Conservation (phyloP, 2,797 vertebrate genomes). For the Lagocephalus sceleratus region DNA sequence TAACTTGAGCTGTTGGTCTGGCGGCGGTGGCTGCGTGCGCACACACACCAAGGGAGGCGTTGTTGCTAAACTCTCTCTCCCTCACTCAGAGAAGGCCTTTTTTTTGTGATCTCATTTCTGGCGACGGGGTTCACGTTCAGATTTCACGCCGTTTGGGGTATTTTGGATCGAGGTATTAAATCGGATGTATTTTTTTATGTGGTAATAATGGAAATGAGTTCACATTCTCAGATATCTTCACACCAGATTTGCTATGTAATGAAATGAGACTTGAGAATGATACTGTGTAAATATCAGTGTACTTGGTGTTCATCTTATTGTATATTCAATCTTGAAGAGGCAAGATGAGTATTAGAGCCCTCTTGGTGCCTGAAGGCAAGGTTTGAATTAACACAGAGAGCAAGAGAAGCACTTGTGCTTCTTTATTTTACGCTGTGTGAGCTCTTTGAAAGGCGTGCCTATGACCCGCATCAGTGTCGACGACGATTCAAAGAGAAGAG, state of each 20-base stretch:
- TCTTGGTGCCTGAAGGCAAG: slow-evolving; percentile 9
- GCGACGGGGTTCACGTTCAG: slow-evolving; percentile 13
- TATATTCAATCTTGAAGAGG: slow-evolving; percentile 32
- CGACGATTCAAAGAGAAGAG: slow-evolving; percentile 4
- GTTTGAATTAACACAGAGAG: slow-evolving; percentile 13
- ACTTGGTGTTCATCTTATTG: slow-evolving; percentile 35
- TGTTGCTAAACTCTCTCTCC: slow-evolving; percentile 3
- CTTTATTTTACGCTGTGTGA: too few relatives aligned
- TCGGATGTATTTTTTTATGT: slow-evolving; percentile 63
- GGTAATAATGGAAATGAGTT: slow-evolving; percentile 14
- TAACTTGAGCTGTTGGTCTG: slow-evolving; percentile 6
- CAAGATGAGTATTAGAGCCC: slow-evolving; percentile 10
- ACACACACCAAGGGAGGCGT: slow-evolving; percentile 11
- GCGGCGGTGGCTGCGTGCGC: slow-evolving; percentile 39
- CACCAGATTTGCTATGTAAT: slow-evolving; percentile 31
- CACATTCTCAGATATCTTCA: slow-evolving; percentile 29
- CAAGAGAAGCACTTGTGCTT: too few relatives aligned
- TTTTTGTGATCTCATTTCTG: slow-evolving; percentile 22
- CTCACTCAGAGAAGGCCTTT: slow-evolving; percentile 12
- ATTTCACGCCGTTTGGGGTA: slow-evolving; percentile 10
- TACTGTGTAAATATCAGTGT: slow-evolving; percentile 34
- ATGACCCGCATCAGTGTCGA: slow-evolving; percentile 19
- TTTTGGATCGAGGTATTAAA: slow-evolving; percentile 36
- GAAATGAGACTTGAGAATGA: slow-evolving; percentile 23
- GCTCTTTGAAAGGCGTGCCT: slow-evolving; percentile 36